A percentile compares a stretch with the other conserved stretches of the same genome.
Conservation (phyloP, 2,888 invertebrate species). For the Philhelius pedissequus region DNA sequence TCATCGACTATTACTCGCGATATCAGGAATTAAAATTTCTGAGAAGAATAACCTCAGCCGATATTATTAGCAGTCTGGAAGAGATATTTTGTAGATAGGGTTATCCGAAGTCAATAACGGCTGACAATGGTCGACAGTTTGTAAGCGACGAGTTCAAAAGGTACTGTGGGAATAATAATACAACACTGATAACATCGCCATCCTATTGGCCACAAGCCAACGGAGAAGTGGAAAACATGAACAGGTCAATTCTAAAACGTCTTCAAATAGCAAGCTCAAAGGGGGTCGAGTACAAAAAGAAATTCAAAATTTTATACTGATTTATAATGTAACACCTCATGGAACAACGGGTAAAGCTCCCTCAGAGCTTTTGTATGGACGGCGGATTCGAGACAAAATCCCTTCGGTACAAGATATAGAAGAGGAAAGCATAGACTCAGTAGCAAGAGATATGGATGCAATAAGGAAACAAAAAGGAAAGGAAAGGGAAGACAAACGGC, state of each 20-base stretch:
- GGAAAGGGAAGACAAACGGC: slow-evolving; percentile 25
- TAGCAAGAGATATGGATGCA: slow-evolving; percentile 24
- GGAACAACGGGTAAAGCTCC: slow-evolving; percentile 44
- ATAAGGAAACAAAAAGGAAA: slow-evolving; percentile 39
- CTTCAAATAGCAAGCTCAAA: slow-evolving; percentile 45
- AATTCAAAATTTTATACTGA: slow-evolving; percentile 41
- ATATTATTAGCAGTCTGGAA: too few relatives aligned
- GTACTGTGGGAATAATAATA: too few relatives aligned
- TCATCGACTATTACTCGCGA: too few relatives aligned
- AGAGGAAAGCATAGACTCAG: slow-evolving; percentile 15
- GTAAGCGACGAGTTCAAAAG: too few relatives aligned
- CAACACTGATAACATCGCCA: too few relatives aligned
- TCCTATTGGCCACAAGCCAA: too few relatives aligned
- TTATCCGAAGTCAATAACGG: too few relatives aligned
- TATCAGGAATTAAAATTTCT: too few relatives aligned
- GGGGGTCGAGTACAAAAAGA: slow-evolving; percentile 23
- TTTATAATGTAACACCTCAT: slow-evolving; percentile 51
- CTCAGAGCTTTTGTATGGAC: slow-evolving; percentile 25
- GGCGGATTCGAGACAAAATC: slow-evolving; percentile 31
- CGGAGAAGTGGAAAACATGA: too few relatives aligned
- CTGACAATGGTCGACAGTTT: too few relatives aligned
- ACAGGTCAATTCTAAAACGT: slow-evolving; percentile 22
- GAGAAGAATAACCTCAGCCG: too few relatives aligned
- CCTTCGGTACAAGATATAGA: slow-evolving; percentile 27
- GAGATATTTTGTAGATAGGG: too few relatives aligned